Conservation (phyloP, 2,888 invertebrate genomes). For the Salpingus planirostris region DNA sequence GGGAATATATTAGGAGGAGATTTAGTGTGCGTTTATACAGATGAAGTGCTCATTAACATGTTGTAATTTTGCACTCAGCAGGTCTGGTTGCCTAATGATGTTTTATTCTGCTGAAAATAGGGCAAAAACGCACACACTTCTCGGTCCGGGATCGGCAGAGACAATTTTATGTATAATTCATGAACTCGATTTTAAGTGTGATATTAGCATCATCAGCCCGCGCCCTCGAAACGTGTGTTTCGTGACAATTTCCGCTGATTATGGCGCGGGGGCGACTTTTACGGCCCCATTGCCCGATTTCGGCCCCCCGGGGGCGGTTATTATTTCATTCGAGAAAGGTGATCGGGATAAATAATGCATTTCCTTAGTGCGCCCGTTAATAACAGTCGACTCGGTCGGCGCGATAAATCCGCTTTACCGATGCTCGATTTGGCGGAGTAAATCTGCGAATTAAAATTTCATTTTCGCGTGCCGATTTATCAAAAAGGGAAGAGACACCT, state of each 20-base stretch:
- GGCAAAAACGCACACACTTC: constrained; percentile 11
- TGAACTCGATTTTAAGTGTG: constrained; percentile 9
- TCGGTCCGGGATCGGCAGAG: constrained; percentile 7
- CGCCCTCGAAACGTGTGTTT: constrained; percentile 2
- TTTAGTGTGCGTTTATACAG: constrained; percentile 28
- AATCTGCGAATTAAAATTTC: constrained; percentile 23
- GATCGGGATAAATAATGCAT: no score
- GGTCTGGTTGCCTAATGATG: constrained; percentile 12
- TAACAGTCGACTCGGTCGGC: constrained; percentile 9
- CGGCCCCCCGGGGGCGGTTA: no score
- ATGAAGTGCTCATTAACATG: constrained; percentile 26
- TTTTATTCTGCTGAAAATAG: constrained; percentile 11
- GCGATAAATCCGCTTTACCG: constrained; percentile 19
- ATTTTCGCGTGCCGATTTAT: constrained; percentile 18
- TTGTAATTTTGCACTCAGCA: constrained; percentile 17
- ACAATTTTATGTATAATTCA: constrained; percentile 14
- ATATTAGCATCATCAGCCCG: constrained; percentile 7
- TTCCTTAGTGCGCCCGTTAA: constrained; percentile 1
- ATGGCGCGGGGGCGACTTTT: no score
- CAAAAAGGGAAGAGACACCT: constrained; percentile 13
- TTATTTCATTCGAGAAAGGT: no score
- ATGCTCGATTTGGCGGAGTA: constrained; percentile 21
- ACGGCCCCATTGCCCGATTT: no score
- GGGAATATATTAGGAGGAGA: constrained; percentile 25
- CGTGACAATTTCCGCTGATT: no score